These are phyloP conservation scores for Orthosia cruda DNA, from an alignment of 2,888 invertebrate species.

Conservation along the genomic window DNA sequence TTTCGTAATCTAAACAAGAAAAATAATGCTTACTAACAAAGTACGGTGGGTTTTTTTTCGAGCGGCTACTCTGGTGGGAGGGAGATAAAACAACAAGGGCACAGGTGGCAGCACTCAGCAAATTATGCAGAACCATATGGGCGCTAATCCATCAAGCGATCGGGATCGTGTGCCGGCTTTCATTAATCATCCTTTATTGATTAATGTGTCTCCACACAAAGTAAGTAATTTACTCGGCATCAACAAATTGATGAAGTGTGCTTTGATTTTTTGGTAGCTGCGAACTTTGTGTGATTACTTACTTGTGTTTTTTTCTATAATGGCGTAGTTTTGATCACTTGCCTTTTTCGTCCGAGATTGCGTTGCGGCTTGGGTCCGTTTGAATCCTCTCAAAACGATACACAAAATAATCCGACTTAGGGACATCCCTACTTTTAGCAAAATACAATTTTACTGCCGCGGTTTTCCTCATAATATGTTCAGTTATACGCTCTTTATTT, in stretches of 20 bases:
- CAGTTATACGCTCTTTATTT: conserved; percentile 23
- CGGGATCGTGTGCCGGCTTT: conserved; percentile 83
- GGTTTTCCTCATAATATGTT: conserved; percentile 29
- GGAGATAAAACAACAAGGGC: conserved; percentile 77
- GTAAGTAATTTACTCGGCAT: conserved; percentile 85
- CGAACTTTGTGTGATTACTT: conserved; percentile 19
- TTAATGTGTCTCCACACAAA: conserved; percentile 90
- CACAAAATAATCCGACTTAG: background rate
- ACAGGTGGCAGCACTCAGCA: conserved; percentile 88
- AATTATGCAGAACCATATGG: conserved; percentile 91
- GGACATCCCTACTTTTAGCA: conserved; percentile 10
- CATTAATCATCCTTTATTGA: conserved; percentile 91
- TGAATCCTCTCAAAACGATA: conserved; percentile 2
- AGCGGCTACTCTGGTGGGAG: conserved; percentile 66
- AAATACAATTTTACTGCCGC: conserved; percentile 39
- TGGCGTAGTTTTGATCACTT: background rate
- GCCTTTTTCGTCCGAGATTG: background rate
- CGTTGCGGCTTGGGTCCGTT: background rate
- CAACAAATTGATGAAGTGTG: conserved; percentile 81
- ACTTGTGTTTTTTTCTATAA: conserved; percentile 23
- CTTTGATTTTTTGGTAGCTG: conserved; percentile 78
- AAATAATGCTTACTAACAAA: conserved; percentile 59
- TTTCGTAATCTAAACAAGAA: conserved; percentile 62
- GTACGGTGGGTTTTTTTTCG: conserved; percentile 51
- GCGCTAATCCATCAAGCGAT: conserved; percentile 91